Percentiles rank a stretch among this genome's conserved stretches.
Evolutionary conservation across 2,797 vertebrate species (phyloP).

Genomic region (Benthosema pterotum): DNA sequence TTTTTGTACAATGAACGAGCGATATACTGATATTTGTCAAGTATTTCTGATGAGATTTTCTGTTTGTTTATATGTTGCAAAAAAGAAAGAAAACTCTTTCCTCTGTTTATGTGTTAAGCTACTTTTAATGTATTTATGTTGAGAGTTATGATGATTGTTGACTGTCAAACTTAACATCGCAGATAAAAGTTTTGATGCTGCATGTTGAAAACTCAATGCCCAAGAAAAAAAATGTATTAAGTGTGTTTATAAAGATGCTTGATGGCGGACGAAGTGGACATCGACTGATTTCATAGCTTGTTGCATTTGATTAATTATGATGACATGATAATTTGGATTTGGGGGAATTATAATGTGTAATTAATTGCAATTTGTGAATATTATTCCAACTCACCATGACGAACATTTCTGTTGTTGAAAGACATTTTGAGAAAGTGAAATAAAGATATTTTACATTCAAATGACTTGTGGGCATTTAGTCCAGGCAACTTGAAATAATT

Average conservation of each 20-base stretch:
- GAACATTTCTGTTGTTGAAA: conserved; percentile 74
- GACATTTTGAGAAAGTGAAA: conserved; percentile 77
- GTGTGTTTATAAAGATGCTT: conserved; percentile 62
- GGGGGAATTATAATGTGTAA: conserved; percentile 58
- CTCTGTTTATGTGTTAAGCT: conserved; percentile 54
- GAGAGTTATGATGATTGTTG: conserved; percentile 64
- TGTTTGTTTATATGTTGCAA: conserved; percentile 71
- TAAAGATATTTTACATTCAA: conserved; percentile 82
- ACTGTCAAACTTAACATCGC: conserved; percentile 59
- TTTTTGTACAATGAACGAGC: conserved; percentile 72
- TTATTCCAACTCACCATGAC: conserved; percentile 69
- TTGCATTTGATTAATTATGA: conserved; percentile 62
- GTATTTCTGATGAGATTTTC: conserved; percentile 69
- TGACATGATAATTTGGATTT: conserved; percentile 64
- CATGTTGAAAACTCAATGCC: conserved; percentile 59
- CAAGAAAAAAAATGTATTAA: conserved; percentile 53
- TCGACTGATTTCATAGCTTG: conserved; percentile 49
- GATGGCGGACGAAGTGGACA: conserved; percentile 39
- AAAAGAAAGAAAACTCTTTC: conserved; percentile 39
- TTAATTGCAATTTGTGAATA: conserved; percentile 75
- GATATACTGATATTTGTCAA: conserved; percentile 72
- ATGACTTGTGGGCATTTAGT: conserved; percentile 5
- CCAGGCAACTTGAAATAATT: neutral
- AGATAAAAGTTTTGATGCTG: conserved; percentile 61
- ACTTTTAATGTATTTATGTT: conserved; percentile 65